These are phyloP conservation scores for Sinonovacula constricta DNA, from an alignment of 1,140 invertebrate genomes.

Conservation along the genomic window DNA sequence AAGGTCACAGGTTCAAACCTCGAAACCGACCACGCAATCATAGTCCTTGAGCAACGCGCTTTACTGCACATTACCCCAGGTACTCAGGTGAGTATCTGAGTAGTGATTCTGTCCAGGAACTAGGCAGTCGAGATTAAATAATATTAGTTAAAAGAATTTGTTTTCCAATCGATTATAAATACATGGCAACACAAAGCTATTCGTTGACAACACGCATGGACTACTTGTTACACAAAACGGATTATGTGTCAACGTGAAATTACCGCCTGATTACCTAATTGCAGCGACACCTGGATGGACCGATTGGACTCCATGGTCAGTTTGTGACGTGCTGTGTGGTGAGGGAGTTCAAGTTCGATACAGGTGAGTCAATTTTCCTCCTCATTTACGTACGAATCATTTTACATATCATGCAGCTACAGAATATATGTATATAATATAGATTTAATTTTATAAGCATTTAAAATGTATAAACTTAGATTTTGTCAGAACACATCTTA, in stretches of 20 bases:
- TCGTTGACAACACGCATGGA: neutral
- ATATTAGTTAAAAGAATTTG: neutral
- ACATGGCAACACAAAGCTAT: neutral
- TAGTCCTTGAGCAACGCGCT: too few species aligned
- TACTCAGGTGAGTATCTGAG: too few species aligned
- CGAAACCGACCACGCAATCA: too few species aligned
- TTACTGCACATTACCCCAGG: too few species aligned
- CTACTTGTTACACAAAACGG: neutral
- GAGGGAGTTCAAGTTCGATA: neutral
- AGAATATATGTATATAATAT: too few species aligned
- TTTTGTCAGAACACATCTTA: too few species aligned
- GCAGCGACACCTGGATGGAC: neutral
- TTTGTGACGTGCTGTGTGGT: neutral
- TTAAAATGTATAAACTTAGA: too few species aligned
- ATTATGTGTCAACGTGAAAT: neutral
- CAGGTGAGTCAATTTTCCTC: neutral
- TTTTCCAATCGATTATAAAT: too few species aligned
- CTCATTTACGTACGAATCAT: too few species aligned
- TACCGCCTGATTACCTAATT: neutral
- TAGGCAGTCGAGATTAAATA: neutral
- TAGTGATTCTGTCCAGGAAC: neutral
- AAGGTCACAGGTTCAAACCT: too few species aligned
- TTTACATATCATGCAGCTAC: too few species aligned
- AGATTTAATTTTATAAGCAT: too few species aligned
- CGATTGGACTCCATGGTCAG: neutral